Evolutionary conservation across 2,888 invertebrate genomes (phyloP).

Genomic region (Caradrina clavipalpis): DNA sequence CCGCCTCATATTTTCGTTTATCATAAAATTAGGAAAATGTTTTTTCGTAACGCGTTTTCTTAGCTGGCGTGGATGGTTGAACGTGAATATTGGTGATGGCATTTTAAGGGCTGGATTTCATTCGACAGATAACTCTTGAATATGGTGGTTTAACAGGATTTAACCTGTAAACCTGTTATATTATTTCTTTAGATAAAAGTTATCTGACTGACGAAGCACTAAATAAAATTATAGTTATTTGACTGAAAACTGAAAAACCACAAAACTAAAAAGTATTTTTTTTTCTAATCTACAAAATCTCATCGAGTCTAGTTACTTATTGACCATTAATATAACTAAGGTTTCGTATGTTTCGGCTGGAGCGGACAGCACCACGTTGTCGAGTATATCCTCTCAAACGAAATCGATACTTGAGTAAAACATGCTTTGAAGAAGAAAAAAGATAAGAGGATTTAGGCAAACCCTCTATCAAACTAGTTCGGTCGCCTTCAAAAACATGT

Average conservation of each 20-base stretch:
- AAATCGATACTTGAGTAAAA: conserved; percentile 28
- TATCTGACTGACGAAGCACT: background rate
- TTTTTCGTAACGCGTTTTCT: conserved; percentile 21
- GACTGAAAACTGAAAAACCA: no score
- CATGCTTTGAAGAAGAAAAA: background rate
- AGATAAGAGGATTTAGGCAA: conserved; percentile 12
- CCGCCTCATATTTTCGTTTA: conserved; percentile 41
- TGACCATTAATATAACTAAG: background rate
- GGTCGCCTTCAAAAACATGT: no score
- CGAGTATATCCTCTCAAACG: conserved; percentile 2
- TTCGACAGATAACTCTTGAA: background rate
- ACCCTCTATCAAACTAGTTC: background rate
- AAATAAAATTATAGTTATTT: no score
- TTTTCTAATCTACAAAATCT: no score
- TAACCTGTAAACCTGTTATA: background rate
- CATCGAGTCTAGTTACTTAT: no score
- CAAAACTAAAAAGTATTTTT: no score
- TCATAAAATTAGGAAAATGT: conserved; percentile 29
- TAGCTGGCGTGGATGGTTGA: background rate
- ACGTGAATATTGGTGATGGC: background rate
- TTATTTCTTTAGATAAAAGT: background rate
- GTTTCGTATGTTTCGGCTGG: background rate
- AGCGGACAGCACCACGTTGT: background rate
- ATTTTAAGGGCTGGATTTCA: background rate
- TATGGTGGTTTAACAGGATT: background rate